Conservation (phyloP, 2,888 invertebrate genomes). For the Carterocephalus palaemon region DNA sequence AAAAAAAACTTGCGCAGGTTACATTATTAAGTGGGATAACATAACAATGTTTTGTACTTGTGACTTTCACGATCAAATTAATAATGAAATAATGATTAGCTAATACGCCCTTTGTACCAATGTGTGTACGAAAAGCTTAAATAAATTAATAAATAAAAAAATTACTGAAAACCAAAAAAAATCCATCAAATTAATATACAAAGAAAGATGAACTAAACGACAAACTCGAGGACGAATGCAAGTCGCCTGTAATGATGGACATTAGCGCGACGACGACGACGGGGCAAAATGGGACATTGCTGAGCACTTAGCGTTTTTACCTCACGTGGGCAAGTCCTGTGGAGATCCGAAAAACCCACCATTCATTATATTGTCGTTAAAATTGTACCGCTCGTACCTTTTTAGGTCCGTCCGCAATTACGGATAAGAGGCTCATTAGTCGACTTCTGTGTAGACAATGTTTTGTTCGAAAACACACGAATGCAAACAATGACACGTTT, state of each 20-base stretch:
- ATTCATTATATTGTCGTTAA: constrained; percentile 22
- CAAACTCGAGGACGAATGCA: neutral
- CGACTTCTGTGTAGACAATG: neutral
- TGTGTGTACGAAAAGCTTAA: no score
- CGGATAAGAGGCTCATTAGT: constrained; percentile 9
- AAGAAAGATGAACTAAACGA: neutral
- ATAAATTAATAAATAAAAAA: no score
- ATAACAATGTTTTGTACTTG: no score
- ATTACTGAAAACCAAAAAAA: no score
- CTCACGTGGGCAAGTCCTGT: constrained; percentile 10
- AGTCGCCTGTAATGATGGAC: constrained; percentile 10
- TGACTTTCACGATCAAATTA: no score
- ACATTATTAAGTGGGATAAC: no score
- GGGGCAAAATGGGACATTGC: constrained; percentile 18
- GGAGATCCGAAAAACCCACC: constrained; percentile 12
- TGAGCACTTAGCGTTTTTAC: constrained; percentile 22
- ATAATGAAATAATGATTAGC: no score
- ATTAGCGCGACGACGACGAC: constrained; percentile 12
- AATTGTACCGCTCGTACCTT: constrained; percentile 5
- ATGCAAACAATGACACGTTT: neutral
- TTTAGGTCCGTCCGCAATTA: constrained; percentile 9
- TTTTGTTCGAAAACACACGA: neutral
- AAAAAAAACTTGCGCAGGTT: no score
- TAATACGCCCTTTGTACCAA: no score
- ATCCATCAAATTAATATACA: no score